Evolutionary conservation across 2,113 vertebrate genomes (phyloP).

Genomic region (Seriola rivoliana): DNA sequence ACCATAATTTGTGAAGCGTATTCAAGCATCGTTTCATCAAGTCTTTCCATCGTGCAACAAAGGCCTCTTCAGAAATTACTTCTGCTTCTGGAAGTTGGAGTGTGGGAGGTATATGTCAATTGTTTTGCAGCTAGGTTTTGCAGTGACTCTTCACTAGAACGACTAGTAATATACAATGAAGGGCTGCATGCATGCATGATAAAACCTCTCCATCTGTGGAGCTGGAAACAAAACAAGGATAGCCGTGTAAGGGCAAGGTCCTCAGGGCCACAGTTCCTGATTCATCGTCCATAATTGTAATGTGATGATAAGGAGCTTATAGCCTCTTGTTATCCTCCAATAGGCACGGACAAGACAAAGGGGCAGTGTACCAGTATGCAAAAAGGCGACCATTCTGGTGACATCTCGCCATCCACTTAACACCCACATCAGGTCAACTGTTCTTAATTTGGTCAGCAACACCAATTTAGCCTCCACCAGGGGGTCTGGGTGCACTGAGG

Average conservation of each 20-base stretch:
- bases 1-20: constrained; percentile 3
- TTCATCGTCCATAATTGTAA: constrained; percentile 78
- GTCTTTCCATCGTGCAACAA: constrained; percentile 42
- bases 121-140: constrained; percentile 50
- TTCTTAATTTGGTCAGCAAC: constrained; percentile 79
- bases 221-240: constrained; percentile 64
- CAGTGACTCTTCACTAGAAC: constrained; percentile 29
- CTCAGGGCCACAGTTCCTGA: constrained; percentile 50
- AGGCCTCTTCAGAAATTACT: constrained; percentile 51
- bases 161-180: constrained; percentile 56
- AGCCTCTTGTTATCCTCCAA: constrained; percentile 74
- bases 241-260: constrained; percentile 43
- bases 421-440: constrained; percentile 82
- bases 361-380: constrained; percentile 43
- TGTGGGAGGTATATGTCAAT: constrained; percentile 58
- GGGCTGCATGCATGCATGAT: constrained; percentile 64
- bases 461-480: constrained; percentile 64
- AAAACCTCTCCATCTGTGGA: constrained; percentile 61
- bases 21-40: background rate
- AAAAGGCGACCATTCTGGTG: constrained; percentile 76
- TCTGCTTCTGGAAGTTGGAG: constrained; percentile 44
- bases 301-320: constrained; percentile 83
- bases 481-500: constrained; percentile 55
- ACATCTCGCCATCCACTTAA: constrained; percentile 77
- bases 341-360: constrained; percentile 67